Evolutionary conservation across 2,888 invertebrate species (phyloP).

Genomic region (Prosopocoilus inquinatus): DNA sequence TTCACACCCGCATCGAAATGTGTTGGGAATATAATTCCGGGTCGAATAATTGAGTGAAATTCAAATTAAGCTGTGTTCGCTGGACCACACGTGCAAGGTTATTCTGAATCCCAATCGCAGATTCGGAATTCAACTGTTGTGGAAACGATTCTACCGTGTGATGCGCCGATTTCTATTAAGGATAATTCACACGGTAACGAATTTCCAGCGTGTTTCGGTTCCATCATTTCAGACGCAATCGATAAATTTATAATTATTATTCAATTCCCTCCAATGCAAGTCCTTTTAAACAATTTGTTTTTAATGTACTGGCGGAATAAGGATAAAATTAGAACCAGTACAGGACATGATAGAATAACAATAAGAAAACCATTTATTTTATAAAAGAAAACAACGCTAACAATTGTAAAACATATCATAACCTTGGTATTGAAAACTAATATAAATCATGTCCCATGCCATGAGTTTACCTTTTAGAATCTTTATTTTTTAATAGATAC

Average conservation of each 20-base stretch:
- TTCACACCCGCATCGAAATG: conserved; percentile 46
- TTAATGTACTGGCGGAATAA: not conserved
- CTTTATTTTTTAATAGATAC: no score
- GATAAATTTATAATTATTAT: not conserved
- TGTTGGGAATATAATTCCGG: conserved; percentile 46
- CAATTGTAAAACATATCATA: no score
- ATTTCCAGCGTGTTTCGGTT: not conserved
- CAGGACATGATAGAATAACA: no score
- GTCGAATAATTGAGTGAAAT: conserved; percentile 46
- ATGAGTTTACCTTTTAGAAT: no score
- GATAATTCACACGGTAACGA: conserved; percentile 6
- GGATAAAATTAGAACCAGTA: no score
- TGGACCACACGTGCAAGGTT: conserved; percentile 32
- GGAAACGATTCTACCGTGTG: conserved; percentile 16
- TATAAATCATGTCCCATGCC: no score
- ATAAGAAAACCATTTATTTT: no score
- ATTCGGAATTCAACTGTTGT: conserved; percentile 18
- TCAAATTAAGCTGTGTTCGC: conserved; percentile 41
- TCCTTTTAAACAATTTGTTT: not conserved
- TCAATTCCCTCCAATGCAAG: not conserved
- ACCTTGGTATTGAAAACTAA: no score
- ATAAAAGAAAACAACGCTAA: no score
- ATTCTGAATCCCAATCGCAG: conserved; percentile 14
- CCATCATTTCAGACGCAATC: not conserved
- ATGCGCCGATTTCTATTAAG: conserved; percentile 18